These are phyloP conservation scores for Oscheius sp. DNA, from an alignment of 2,888 invertebrate genomes.

Conservation along the genomic window DNA sequence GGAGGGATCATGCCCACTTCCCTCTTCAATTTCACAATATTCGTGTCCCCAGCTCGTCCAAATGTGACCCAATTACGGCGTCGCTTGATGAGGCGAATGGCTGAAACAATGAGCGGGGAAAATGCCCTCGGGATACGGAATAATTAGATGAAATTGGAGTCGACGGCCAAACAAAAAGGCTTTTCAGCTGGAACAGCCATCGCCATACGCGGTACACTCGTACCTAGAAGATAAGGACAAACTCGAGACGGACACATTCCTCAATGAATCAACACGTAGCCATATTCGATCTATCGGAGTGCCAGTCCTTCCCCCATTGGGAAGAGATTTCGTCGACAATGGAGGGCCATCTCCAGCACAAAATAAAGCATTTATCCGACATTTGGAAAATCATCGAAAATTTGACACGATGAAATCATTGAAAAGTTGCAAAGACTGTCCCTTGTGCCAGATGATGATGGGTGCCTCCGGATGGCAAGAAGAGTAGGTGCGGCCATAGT, in stretches of 20 bases:
- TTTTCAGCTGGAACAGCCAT: constrained; percentile 5
- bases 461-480: constrained; percentile 17
- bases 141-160: neutral
- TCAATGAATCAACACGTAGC: constrained; percentile 36
- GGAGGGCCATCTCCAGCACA: constrained; percentile 43
- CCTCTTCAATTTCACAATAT: constrained; percentile 28
- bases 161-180: neutral
- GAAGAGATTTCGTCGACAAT: neutral
- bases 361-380: constrained; percentile 53
- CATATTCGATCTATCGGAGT: constrained; percentile 57
- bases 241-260: constrained; percentile 39
- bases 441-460: constrained; percentile 52
- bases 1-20: constrained; percentile 12
- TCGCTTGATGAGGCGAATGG: constrained; percentile 13
- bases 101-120: constrained; percentile 4
- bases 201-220: constrained; percentile 39
- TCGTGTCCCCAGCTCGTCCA: constrained; percentile 18
- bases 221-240: constrained; percentile 49
- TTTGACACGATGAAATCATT: constrained; percentile 53
- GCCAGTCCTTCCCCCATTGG: constrained; percentile 55
- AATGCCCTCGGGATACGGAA: neutral
- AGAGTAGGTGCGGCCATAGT: constrained; percentile 10
- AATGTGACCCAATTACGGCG: constrained; percentile 33
- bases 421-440: constrained; percentile 49
- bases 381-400: constrained; percentile 57